Conservation (phyloP, 2,888 invertebrate genomes). For the Leucoptera coffeella region DNA sequence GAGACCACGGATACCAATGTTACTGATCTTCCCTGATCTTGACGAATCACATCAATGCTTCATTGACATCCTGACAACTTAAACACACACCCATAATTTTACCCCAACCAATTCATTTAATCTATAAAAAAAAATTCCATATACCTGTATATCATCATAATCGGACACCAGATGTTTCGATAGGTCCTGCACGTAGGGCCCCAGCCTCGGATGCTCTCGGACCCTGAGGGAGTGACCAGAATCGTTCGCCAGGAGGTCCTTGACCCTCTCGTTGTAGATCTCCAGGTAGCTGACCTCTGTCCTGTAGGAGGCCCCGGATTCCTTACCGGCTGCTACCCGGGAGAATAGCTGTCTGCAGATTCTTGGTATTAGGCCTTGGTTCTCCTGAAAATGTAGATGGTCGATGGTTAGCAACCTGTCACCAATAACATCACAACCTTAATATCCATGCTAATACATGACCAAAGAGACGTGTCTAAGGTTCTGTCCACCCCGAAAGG, state of each 20-base stretch:
- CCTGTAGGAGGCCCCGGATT: conserved; percentile 75
- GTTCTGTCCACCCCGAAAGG: too few species aligned
- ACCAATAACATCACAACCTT: too few species aligned
- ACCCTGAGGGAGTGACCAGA: conserved; percentile 67
- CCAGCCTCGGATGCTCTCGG: conserved; percentile 72
- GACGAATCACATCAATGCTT: too few species aligned
- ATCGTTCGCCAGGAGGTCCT: conserved; percentile 58
- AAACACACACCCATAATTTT: too few species aligned
- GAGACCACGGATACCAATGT: too few species aligned
- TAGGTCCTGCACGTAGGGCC: conserved; percentile 82
- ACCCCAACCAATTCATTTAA: too few species aligned
- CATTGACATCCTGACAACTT: too few species aligned
- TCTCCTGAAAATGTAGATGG: conserved; percentile 55
- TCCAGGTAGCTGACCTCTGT: conserved; percentile 84
- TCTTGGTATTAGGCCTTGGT: conserved; percentile 77
- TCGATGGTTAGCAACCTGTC: too few species aligned
- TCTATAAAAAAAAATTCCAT: not conserved
- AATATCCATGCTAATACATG: too few species aligned
- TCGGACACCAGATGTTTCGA: conserved; percentile 82
- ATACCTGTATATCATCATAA: conserved; percentile 78
- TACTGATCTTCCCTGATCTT: too few species aligned
- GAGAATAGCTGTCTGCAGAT: conserved; percentile 80
- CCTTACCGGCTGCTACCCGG: conserved; percentile 74
- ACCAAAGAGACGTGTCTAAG: too few species aligned
- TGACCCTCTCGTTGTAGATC: conserved; percentile 78